These are phyloP conservation scores for Rhinichthys osculus DNA, from an alignment of 2,797 vertebrate genomes.

Conservation along the genomic window DNA sequence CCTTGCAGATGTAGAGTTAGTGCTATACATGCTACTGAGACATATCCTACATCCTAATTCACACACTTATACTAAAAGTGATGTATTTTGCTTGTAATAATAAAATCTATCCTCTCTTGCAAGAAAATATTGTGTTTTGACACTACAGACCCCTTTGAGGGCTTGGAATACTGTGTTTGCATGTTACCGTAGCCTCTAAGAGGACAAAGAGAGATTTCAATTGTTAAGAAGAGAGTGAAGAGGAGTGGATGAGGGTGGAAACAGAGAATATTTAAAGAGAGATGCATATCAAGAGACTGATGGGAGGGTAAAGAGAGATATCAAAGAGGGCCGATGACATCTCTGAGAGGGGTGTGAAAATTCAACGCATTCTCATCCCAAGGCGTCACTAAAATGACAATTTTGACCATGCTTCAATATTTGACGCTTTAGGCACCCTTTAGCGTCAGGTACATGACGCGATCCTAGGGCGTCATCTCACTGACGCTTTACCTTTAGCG, in stretches of 20 bases:
- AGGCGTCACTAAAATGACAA: too few species aligned
- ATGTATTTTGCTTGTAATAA: neutral
- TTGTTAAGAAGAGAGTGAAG: neutral
- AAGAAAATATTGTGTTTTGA: neutral
- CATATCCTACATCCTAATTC: neutral
- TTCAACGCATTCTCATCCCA: too few species aligned
- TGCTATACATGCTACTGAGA: neutral
- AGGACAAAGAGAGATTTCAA: neutral
- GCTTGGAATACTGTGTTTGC: neutral
- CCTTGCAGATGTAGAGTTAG: neutral
- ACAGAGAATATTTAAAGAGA: neutral
- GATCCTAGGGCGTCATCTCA: too few species aligned
- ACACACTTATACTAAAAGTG: neutral
- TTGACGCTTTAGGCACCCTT: too few species aligned
- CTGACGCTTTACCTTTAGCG: too few species aligned
- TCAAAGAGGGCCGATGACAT: neutral
- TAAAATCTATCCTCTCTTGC: neutral
- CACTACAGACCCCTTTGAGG: neutral
- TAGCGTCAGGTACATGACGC: too few species aligned
- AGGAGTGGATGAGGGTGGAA: neutral
- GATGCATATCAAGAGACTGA: slow-evolving; percentile 4
- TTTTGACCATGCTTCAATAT: too few species aligned
- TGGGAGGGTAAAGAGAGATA: neutral
- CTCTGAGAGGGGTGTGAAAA: neutral
- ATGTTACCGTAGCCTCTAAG: neutral